Base-by-base conservation (phyloP, 92 coral and sea anemone genomes). In the Siderastrea siderea region DNA sequence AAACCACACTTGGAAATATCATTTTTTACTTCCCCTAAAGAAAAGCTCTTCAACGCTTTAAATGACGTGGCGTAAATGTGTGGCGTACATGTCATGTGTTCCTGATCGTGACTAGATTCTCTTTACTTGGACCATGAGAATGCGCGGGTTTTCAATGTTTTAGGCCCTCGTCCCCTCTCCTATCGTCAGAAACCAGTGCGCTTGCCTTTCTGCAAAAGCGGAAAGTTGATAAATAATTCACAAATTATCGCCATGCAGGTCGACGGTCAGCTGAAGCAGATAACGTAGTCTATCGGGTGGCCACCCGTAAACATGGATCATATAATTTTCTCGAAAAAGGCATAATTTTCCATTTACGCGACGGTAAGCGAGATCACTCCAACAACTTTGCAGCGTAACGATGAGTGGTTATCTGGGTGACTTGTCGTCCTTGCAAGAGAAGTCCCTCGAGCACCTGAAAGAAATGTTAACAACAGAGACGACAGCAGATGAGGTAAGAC, bases 401-500 rank as follows among this genome's bases (percentile, higher is more conserved):
- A 98, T 93, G 96, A 92, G 86, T 91, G 96, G 95, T 2, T 89
- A 87, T 83, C 47, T 87, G 4, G 93, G 82, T 71, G 95, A 89
- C 70, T 92, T 97, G 46, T 85, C 97, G 12, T 68, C 92, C 26
- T 57, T 94, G 9, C 96, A 98, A 62, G 90, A 92, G 46, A 90
- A 81, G 75, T 90, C 98, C 48, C 78, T 98, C 11, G 82, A 74
- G 44, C 94, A 94, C 17, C 88, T 98, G 3, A 93, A 92, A 86
- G 92, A 66, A 61, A 76, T 87, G 93, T 78, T 96, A 86, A 76
- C 94, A 74, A 78, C 91, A 59, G 98, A 96, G 69, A 53, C 91
- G 6, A 61, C 70, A 44, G 79, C 93, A 26, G 96, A 95, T 75
- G 98, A 98, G 99, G 99, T 98, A 89, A 80, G 90, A 26, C 57